A percentile compares a stretch with the other conserved stretches of the same genome.
phyloP scores from a whole-genome alignment of 2,888 invertebrate genomes.

The Oscheius sp. region DNA sequence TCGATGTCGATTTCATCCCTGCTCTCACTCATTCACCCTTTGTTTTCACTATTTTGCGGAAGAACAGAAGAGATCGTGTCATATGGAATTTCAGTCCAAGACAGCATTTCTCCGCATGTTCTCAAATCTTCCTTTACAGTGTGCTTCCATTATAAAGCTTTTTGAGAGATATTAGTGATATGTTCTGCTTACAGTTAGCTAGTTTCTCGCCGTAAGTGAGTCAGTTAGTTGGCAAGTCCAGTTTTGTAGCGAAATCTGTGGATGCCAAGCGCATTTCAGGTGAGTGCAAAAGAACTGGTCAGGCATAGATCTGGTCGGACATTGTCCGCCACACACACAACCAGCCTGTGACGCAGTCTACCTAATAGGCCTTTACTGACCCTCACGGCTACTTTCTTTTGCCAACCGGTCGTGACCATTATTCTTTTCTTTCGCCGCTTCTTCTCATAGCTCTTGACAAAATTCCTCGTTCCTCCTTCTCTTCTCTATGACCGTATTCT shows the following conservation, averaged over 20 bases:
- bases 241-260: slow-evolving; percentile 25
- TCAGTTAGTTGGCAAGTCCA: slow-evolving; percentile 8
- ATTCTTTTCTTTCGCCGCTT: slow-evolving; percentile 11
- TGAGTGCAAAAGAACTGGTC: slow-evolving; percentile 30
- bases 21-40: not conserved
- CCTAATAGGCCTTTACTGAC: slow-evolving; percentile 27
- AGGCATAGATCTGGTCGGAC: slow-evolving; percentile 27
- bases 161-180: too few relatives aligned
- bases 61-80: slow-evolving; percentile 6
- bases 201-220: slow-evolving; percentile 23
- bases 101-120: slow-evolving; percentile 2
- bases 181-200: slow-evolving; percentile 8
- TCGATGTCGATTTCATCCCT: slow-evolving; percentile 21
- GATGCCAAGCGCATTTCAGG: slow-evolving; percentile 29
- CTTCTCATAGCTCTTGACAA: slow-evolving; percentile 18
- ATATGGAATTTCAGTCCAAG: slow-evolving; percentile 16
- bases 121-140: not conserved
- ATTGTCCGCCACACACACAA: slow-evolving; percentile 18
- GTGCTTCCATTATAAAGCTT: not conserved
- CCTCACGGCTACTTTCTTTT: slow-evolving; percentile 30
- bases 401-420: too few relatives aligned
- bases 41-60: slow-evolving; percentile 17
- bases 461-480: not conserved
- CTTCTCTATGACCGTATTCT: not conserved
- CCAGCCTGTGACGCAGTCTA: slow-evolving; percentile 26